A percentile compares a stretch with the other conserved stretches of the same genome.
phyloP scores from a whole-genome alignment of 2,797 vertebrate genomes.

The Pseudomugil gertrudae region DNA sequence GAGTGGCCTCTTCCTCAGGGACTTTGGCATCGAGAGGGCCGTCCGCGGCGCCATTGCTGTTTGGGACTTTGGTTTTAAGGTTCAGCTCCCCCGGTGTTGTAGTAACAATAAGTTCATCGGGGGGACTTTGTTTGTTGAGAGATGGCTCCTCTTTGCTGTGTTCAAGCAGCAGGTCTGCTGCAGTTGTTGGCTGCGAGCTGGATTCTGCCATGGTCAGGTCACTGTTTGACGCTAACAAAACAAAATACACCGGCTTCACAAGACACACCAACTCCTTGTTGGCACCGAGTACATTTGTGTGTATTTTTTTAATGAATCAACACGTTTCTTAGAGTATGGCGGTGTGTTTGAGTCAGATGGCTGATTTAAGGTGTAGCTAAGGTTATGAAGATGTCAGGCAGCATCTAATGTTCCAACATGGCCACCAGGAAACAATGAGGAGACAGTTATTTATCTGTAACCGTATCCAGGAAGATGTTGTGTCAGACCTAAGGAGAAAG shows the following conservation, averaged over 20 bases:
- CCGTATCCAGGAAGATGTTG: neutral
- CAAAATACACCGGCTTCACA: neutral
- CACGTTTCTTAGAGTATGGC: neutral
- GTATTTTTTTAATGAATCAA: neutral
- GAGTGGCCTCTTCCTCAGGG: constrained; percentile 23
- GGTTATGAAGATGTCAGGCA: neutral
- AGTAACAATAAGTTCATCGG: constrained; percentile 30
- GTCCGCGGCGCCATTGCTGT: neutral
- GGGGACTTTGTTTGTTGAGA: neutral
- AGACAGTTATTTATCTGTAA: neutral
- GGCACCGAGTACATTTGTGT: neutral
- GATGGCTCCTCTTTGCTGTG: constrained; percentile 8
- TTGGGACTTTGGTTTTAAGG: neutral
- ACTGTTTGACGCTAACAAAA: neutral
- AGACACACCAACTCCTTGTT: neutral
- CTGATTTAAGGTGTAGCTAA: neutral
- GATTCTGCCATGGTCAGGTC: constrained; percentile 67
- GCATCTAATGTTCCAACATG: constrained; percentile 28
- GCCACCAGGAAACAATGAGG: neutral
- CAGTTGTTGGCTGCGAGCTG: constrained; percentile 23
- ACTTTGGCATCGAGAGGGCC: neutral
- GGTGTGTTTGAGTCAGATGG: neutral
- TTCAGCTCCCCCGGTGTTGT: neutral
- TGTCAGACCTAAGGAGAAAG: constrained; percentile 34
- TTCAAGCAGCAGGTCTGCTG: constrained; percentile 20